These are phyloP conservation scores for Globodera rostochiensis DNA, from an alignment of 1,140 invertebrate species.

Conservation along the genomic window DNA sequence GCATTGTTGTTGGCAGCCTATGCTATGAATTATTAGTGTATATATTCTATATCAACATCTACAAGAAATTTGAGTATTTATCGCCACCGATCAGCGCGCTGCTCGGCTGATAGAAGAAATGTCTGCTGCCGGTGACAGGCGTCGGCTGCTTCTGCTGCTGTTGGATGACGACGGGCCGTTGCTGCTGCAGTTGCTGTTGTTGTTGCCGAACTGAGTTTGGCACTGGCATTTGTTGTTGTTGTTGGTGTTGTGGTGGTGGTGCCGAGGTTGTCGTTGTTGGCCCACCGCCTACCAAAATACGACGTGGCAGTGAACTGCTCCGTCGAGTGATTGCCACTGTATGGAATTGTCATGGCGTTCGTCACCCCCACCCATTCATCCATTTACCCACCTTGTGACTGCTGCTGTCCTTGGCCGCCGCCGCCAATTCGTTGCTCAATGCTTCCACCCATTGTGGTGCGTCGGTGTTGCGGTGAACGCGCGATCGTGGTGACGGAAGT, in stretches of 20 bases:
- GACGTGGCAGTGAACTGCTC: slow-evolving; percentile 25
- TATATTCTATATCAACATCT: too few relatives aligned
- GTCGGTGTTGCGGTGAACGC: not conserved
- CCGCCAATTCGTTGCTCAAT: not conserved
- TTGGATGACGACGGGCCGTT: not conserved
- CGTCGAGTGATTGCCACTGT: slow-evolving; percentile 2
- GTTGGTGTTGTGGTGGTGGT: not conserved
- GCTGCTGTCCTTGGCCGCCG: not conserved
- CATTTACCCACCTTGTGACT: not conserved
- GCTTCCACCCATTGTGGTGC: not conserved
- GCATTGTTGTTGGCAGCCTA: too few relatives aligned
- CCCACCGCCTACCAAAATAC: not conserved
- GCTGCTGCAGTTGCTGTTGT: not conserved
- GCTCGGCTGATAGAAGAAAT: not conserved
- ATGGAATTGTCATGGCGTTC: not conserved
- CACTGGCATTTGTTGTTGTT: not conserved
- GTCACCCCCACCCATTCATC: not conserved
- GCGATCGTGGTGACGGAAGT: not conserved
- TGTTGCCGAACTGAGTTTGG: not conserved
- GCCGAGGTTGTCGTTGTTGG: not conserved
- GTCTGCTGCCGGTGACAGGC: not conserved
- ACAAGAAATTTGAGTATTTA: not conserved
- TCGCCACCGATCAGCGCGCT: not conserved
- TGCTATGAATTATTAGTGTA: too few relatives aligned
- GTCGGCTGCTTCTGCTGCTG: not conserved